Evolutionary conservation across 2,113 vertebrate species (phyloP).

Genomic region (Hyperoodon ampullatus): DNA sequence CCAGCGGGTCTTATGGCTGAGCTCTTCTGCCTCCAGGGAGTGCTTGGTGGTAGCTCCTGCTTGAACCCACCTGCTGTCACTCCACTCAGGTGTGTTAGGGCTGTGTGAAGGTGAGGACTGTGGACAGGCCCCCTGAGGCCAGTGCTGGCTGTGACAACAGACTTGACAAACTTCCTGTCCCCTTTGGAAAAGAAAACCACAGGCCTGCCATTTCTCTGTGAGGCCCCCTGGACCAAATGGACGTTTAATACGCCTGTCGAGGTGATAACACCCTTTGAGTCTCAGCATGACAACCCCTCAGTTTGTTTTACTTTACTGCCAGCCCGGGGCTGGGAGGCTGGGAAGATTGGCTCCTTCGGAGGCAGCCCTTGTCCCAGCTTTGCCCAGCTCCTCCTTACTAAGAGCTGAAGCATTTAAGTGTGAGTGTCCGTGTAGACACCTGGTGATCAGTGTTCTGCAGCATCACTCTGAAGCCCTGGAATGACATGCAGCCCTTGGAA

Average conservation of each 20-base stretch:
- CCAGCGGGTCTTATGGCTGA: background rate
- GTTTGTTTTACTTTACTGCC: background rate
- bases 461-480: background rate
- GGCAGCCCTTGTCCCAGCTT: background rate
- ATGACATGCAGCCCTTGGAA: background rate
- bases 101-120: background rate
- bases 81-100: background rate
- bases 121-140: background rate
- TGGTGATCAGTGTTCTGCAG: accelerated
- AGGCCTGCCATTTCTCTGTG: background rate
- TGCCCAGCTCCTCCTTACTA: no score
- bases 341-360: background rate
- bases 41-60: background rate
- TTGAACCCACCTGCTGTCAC: background rate
- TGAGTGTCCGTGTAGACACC: background rate
- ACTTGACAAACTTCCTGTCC: background rate
- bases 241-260: background rate
- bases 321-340: background rate
- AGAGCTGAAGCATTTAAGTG: no score
- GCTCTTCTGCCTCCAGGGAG: background rate
- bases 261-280: background rate
- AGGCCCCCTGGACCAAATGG: background rate
- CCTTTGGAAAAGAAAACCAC: background rate
- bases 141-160: background rate
- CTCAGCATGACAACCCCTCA: background rate